Base-by-base conservation (phyloP, 2,113 vertebrate species). In the Geothlypis trichas region DNA sequence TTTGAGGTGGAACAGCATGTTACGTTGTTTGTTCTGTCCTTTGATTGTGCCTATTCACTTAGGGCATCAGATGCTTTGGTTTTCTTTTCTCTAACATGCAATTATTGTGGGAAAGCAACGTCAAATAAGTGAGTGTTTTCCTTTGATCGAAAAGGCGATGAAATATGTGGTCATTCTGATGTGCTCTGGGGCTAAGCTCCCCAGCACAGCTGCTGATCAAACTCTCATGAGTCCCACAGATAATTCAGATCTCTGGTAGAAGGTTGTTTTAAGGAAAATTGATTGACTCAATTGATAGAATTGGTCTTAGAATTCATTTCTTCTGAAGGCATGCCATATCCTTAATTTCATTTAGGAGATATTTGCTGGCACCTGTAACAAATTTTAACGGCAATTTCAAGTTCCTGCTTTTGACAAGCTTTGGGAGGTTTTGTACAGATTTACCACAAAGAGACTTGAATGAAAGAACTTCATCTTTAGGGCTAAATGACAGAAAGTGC, bases 91-190 rank as follows among this genome's bases (percentile, higher is more conserved):
- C 49, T 87, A 94, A 65, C 77, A 67, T 72, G 74, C 62, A 94
- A 77, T 91, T 95, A 94, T 82, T 91, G 87, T 91, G 93, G 89
- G 87, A 95, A 93, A 85, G 31, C 69, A 65, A 82, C 21, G 44
- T 94, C 91, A 95, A 95, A 52, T 91, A 84, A 90, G 59, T 30
- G 55, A 93, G 79, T 59, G 37, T 37, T 84, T 87, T 87, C 66
- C 91, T 97, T 92, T 94, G 81, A 95, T 95, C 94, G 78, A 87
- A 90, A 89, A 91, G n/a, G 63, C 1, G 11, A 84, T 2, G 75
- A 97, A 93, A 89, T 81, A 59, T 47, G 84, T 95, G 87, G 84
- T 89, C 89, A 95, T 84, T 95, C 87, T 95, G 80, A 95, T 68
- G 62, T 87, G 58, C 68, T 94, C 71, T 75, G 69, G 52, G 80